Conservation (phyloP, 2,888 invertebrate species). For the Sarcophaga variegata region DNA sequence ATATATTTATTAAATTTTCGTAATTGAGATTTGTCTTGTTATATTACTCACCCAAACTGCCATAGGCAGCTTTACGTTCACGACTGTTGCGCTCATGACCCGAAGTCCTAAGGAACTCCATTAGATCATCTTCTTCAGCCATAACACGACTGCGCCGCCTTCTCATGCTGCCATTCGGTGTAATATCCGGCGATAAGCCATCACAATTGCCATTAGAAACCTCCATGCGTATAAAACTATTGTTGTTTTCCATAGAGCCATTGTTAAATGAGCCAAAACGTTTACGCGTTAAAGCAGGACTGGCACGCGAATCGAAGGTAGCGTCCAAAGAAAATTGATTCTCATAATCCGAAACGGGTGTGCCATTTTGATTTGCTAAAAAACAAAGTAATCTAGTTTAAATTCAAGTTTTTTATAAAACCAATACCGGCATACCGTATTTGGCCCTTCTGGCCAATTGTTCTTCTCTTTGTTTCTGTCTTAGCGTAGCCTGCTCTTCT, state of each 20-base stretch:
- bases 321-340: constrained; percentile 89
- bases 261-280: constrained; percentile 87
- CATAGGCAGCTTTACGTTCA: constrained; percentile 88
- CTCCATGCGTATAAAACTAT: constrained; percentile 76
- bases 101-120: constrained; percentile 92
- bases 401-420: neutral
- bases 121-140: constrained; percentile 92
- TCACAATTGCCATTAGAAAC: constrained; percentile 75
- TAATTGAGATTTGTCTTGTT: neutral
- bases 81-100: constrained; percentile 88
- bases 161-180: constrained; percentile 93
- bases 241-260: constrained; percentile 76
- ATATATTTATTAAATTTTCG: neutral
- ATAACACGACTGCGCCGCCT: constrained; percentile 91
- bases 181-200: constrained; percentile 86
- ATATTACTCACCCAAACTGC: constrained; percentile 87
- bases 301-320: constrained; percentile 89
- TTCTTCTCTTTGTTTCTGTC: constrained; percentile 89
- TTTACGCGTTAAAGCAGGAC: constrained; percentile 86
- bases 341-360: constrained; percentile 88
- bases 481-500: constrained; percentile 92
- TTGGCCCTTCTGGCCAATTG: constrained; percentile 85
- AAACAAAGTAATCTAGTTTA: constrained; percentile 24
- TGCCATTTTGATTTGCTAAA: constrained; percentile 86
- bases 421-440: constrained; percentile 82